Conservation (phyloP, 2,113 vertebrate genomes). For the Salvator merianae region DNA sequence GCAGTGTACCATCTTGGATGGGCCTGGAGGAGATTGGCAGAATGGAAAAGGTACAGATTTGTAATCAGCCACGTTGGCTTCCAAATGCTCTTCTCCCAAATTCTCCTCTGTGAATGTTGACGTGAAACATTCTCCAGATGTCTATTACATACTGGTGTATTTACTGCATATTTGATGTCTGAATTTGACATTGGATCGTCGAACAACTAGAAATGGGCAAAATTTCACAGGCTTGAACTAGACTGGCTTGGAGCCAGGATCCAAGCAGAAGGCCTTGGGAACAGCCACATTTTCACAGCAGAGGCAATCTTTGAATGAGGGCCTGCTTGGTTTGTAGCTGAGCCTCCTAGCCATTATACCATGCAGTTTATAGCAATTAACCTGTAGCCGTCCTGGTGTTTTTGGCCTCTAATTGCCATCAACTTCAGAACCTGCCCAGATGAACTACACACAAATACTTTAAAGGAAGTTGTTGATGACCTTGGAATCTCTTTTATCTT, state of each 20-base stretch:
- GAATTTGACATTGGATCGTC: background rate
- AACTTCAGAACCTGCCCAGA: no score
- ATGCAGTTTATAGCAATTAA: no score
- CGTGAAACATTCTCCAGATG: background rate
- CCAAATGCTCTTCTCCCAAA: background rate
- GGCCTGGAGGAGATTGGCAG: slow-evolving; percentile 14
- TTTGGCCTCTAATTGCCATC: no score
- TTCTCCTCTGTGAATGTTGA: slow-evolving; percentile 1
- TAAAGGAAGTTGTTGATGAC: no score
- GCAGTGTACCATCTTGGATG: background rate
- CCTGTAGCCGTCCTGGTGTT: no score
- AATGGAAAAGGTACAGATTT: background rate
- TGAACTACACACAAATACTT: no score
- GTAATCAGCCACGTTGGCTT: background rate
- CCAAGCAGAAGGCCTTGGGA: background rate
- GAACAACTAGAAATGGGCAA: background rate
- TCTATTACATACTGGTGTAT: background rate
- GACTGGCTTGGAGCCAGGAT: background rate
- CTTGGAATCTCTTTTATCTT: no score
- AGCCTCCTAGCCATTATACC: no score
- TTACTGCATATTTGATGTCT: slow-evolving; percentile 4
- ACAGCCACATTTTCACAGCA: background rate
- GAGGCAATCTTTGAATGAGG: background rate
- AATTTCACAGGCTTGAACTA: background rate
- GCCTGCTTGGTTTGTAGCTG: background rate